Percentiles rank a stretch among this genome's conserved stretches.
Conservation (phyloP, 1,140 invertebrate species). For the Lucilia sericata region DNA sequence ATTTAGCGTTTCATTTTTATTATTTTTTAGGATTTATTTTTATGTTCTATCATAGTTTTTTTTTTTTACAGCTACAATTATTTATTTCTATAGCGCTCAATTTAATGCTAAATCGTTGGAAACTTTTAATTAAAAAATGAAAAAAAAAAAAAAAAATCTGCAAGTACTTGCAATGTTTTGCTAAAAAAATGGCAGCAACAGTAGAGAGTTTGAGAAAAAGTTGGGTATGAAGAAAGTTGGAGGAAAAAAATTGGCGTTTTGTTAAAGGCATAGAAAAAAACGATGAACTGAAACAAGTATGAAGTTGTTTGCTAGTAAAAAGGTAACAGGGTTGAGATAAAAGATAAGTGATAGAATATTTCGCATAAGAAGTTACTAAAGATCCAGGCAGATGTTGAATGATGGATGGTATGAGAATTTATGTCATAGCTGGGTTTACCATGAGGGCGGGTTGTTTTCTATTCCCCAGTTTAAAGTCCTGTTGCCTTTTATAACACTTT, state of each 20-base stretch:
- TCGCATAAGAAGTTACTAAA: too few species aligned
- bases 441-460: neutral
- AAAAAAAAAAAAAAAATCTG: too few species aligned
- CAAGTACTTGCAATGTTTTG: constrained; percentile 35
- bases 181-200: too few species aligned
- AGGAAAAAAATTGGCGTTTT: neutral
- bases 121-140: constrained; percentile 40
- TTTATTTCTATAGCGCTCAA: constrained; percentile 32
- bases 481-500: neutral
- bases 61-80: neutral
- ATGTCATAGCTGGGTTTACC: too few species aligned
- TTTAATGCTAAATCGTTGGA: constrained; percentile 40
- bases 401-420: too few species aligned
- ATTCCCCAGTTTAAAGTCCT: too few species aligned
- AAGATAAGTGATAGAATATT: too few species aligned
- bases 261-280: constrained; percentile 13
- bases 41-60: neutral
- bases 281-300: neutral
- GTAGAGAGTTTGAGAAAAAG: neutral
- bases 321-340: neutral
- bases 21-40: constrained; percentile 4
- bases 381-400: too few species aligned
- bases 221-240: neutral
- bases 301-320: neutral
- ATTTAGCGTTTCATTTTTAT: neutral